Evolutionary conservation across 2,888 invertebrate species (phyloP).

Genomic region (Notodonta ziczac): DNA sequence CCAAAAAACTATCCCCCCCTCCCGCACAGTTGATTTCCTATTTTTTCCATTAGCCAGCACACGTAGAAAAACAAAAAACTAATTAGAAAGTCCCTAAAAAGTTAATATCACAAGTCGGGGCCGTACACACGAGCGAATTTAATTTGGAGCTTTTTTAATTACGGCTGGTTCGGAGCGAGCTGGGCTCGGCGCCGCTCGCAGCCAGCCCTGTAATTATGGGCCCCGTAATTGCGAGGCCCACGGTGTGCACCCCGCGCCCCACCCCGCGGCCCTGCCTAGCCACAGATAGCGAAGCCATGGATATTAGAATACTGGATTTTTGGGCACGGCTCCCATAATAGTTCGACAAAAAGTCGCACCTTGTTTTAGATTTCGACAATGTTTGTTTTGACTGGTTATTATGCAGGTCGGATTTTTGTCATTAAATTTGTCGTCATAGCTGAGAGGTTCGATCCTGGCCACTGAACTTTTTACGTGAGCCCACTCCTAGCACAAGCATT

Average conservation of each 20-base stretch:
- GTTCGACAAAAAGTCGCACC: conserved; percentile 25
- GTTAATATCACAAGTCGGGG: conserved; percentile 80
- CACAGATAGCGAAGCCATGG: conserved; percentile 56
- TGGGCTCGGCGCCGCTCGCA: conserved; percentile 79
- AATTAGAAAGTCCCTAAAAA: conserved; percentile 83
- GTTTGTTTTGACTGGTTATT: no score
- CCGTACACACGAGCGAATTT: conserved; percentile 82
- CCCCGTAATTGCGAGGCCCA: conserved; percentile 80
- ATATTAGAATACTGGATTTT: conserved; percentile 56
- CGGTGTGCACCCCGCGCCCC: conserved; percentile 60
- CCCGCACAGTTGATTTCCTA: conserved; percentile 43
- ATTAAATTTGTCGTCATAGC: no score
- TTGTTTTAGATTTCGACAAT: conserved; percentile 4
- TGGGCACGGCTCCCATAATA: conserved; percentile 15
- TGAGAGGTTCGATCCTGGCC: no score
- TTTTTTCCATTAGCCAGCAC: conserved; percentile 56
- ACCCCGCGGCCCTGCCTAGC: conserved; percentile 58
- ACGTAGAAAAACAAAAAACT: conserved; percentile 68
- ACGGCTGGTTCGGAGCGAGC: conserved; percentile 72
- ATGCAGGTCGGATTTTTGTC: background rate
- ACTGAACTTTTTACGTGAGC: no score
- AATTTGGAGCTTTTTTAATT: conserved; percentile 85
- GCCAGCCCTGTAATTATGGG: conserved; percentile 83
- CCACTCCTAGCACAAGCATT: no score
- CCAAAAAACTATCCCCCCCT: conserved; percentile 20